phyloP scores from a whole-genome alignment of 1,140 invertebrate species.

The Drosophila varians region DNA sequence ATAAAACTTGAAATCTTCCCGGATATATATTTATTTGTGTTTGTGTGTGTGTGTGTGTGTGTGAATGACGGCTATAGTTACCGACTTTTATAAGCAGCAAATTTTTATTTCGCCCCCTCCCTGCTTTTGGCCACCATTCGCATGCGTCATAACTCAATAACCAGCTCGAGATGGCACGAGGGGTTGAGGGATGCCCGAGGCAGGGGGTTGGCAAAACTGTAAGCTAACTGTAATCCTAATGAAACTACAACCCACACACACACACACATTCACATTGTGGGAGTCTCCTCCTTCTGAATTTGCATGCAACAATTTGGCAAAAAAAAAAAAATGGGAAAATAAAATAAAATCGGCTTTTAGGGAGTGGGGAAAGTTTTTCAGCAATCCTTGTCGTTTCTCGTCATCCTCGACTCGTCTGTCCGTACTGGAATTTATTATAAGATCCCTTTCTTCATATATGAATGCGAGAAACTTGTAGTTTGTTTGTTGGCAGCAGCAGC shows the following conservation, averaged over 20 bases:
- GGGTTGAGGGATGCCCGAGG: slow-evolving; percentile 12
- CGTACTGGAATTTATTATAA: slow-evolving; percentile 80
- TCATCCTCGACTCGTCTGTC: slow-evolving; percentile 70
- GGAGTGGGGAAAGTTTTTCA: slow-evolving; percentile 21
- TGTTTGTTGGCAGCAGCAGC: slow-evolving; percentile 20
- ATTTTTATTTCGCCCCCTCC: slow-evolving; percentile 65
- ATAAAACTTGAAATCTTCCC: slow-evolving; percentile 44
- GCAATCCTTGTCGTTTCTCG: slow-evolving; percentile 45
- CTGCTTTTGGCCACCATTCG: slow-evolving; percentile 60
- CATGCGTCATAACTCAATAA: slow-evolving; percentile 82
- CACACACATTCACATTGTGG: slow-evolving; percentile 27
- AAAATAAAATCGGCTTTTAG: background rate
- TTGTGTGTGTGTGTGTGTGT: slow-evolving; percentile 5
- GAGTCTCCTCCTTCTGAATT: slow-evolving; percentile 49
- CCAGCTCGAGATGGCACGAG: slow-evolving; percentile 34
- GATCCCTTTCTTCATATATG: slow-evolving; percentile 77
- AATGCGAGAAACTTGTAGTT: slow-evolving; percentile 70
- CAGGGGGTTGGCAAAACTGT: slow-evolving; percentile 42
- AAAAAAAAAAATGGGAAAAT: slow-evolving; percentile 9
- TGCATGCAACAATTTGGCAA: slow-evolving; percentile 79
- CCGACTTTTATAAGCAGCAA: slow-evolving; percentile 79
- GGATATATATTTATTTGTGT: slow-evolving; percentile 4
- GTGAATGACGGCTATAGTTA: slow-evolving; percentile 45
- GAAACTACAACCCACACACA: slow-evolving; percentile 75
- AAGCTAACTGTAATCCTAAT: slow-evolving; percentile 82